Conservation (phyloP, 2,797 vertebrate genomes). For the Hylomyscus alleni region DNA sequence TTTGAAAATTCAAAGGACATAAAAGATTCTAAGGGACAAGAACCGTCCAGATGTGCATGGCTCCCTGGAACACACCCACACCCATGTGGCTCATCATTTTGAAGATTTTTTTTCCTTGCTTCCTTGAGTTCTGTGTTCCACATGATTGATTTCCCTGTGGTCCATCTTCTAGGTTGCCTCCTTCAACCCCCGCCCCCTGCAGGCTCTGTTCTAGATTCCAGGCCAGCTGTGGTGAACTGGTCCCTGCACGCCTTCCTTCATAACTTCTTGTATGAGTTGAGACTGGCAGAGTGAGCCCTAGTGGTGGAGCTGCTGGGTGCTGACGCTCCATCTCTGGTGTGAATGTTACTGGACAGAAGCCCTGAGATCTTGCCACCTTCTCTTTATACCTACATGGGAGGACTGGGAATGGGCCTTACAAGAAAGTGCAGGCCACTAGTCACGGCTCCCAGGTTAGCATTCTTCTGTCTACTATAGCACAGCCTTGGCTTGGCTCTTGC, state of each 20-base stretch:
- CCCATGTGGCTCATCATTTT: too few relatives aligned
- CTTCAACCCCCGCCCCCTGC: not conserved
- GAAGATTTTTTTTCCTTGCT: rapidly evolving
- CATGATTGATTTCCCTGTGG: not conserved
- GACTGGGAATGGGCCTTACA: not conserved
- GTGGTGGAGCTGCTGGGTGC: not conserved
- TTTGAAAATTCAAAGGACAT: not conserved
- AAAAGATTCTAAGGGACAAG: not conserved
- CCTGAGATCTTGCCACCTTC: not conserved
- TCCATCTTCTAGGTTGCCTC: too few relatives aligned
- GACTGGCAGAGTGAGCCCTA: not conserved
- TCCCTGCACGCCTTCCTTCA: not conserved
- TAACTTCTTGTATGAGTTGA: too few relatives aligned
- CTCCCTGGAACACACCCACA: rapidly evolving
- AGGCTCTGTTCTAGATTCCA: not conserved
- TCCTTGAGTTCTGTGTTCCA: not conserved
- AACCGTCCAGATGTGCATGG: rapidly evolving
- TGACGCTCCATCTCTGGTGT: not conserved
- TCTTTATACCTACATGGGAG: rapidly evolving
- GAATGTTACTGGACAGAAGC: not conserved
- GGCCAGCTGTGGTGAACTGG: too few relatives aligned
- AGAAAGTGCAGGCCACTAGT: not conserved
- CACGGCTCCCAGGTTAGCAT: too few relatives aligned
- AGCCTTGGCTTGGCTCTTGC: not conserved
- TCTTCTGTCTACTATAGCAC: not conserved